Evolutionary conservation across 2,888 invertebrate genomes (phyloP).

Genomic region (Nipponacmea schrenckii): DNA sequence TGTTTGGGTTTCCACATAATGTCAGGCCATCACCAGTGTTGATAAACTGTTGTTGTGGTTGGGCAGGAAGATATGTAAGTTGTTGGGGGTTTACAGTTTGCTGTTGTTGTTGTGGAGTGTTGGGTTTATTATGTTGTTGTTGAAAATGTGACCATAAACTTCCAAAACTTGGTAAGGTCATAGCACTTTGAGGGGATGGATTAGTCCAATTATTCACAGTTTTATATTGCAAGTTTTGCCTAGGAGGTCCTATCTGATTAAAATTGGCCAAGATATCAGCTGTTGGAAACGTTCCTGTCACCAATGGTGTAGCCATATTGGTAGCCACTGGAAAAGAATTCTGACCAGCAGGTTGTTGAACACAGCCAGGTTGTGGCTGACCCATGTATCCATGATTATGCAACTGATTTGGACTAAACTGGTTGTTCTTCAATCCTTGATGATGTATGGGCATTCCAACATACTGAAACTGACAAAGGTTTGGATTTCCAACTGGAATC

Average conservation of each 20-base stretch:
- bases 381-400: slow-evolving; percentile 28
- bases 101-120: slow-evolving; percentile 44
- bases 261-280: slow-evolving; percentile 19
- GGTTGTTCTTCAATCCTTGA: slow-evolving; percentile 27
- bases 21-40: background rate
- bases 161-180: slow-evolving; percentile 49
- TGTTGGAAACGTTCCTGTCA: slow-evolving; percentile 24
- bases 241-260: slow-evolving; percentile 21
- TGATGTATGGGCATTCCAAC: slow-evolving; percentile 13
- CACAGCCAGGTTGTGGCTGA: slow-evolving; percentile 2
- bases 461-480: slow-evolving; percentile 22
- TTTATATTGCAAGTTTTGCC: slow-evolving; percentile 25
- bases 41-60: slow-evolving; percentile 35
- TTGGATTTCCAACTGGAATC: background rate
- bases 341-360: slow-evolving; percentile 16
- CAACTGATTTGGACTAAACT: slow-evolving; percentile 34
- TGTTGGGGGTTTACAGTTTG: slow-evolving; percentile 33
- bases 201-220: slow-evolving; percentile 29
- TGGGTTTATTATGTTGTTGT: slow-evolving; percentile 30
- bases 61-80: slow-evolving; percentile 24
- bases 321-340: slow-evolving; percentile 20
- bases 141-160: slow-evolving; percentile 46
- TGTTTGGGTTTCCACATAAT: background rate
- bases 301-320: slow-evolving; percentile 20
- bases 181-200: slow-evolving; percentile 23